Evolutionary conservation across 2,113 vertebrate genomes (phyloP), one percentile per base, ranked within the genome.

Genomic region (Arvicanthis niloticus): DNA sequence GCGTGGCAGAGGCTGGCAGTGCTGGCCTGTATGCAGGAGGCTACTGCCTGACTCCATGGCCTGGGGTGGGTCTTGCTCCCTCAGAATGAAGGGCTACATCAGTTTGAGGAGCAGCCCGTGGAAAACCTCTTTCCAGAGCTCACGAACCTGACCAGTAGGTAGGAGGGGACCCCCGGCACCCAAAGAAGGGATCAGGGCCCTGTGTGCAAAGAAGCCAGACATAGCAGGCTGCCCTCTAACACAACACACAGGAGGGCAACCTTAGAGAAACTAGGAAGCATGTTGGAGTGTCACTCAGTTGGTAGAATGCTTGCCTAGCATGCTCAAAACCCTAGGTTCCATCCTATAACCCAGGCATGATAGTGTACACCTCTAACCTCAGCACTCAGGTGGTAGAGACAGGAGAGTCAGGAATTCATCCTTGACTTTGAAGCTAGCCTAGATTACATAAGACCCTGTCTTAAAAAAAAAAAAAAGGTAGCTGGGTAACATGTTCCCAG

Each of bases 21-120:
- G 2, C 10, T 6, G 21, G 56, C 34, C 2, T 5, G 3, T 0
- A 51, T n/a, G 37, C 56, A 1, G 2, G 42, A 42, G 60, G 9
- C 87, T 21, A 24, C 13, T 5, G 2, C 13, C 91, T 87, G 9
- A 93, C 65, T 31, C n/a, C 22, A 15, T 26, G 31, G 31, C 62
- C 6, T 11, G 31, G 37, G 21, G 4, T 0, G n/a, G 42, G 58
- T 86, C 76, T 96, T 34, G 37, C 70, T 77, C 4, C 31, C n/a
- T 60, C 98, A 99, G 99, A 99, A 99, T 0, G 99, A 99, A 68
- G 99, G 99, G 9, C 98, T 99, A 48, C 99, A 99, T 95, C 99
- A 99, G 98, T 99, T 99, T 98, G 99, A 99, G 87, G 99, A 99
- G 94, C 99, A 99, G 96, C 99, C 99, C 0, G 99, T 99, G 89